phyloP scores from a whole-genome alignment of 2,797 vertebrate genomes.

The Chloroceryle inda region DNA sequence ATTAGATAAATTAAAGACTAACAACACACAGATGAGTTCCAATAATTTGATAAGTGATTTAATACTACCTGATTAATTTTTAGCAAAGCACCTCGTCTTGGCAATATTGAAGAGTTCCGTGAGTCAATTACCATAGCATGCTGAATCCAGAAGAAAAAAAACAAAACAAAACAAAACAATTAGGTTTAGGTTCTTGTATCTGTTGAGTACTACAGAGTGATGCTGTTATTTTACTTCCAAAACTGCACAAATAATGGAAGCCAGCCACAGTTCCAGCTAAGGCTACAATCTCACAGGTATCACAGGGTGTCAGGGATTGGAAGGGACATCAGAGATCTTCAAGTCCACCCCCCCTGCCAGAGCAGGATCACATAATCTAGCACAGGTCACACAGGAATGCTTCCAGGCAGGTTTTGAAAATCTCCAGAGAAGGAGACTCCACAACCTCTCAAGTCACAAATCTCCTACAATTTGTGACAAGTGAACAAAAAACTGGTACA shows the following conservation, averaged over 20 bases:
- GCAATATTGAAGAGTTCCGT: slow-evolving; percentile 93
- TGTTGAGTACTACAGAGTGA: not conserved
- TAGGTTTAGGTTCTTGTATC: not conserved
- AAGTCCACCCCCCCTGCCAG: too few species aligned
- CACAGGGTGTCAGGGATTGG: too few species aligned
- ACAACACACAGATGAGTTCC: not conserved
- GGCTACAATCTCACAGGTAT: not conserved
- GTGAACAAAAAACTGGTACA: not conserved
- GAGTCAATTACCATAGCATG: slow-evolving; percentile 93
- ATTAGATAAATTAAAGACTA: not conserved
- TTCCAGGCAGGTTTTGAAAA: too few species aligned
- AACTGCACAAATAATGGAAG: not conserved
- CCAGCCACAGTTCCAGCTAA: not conserved
- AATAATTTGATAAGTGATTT: rapidly evolving
- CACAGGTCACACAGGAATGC: too few species aligned
- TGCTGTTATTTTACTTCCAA: not conserved
- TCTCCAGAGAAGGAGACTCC: too few species aligned
- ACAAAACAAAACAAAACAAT: not conserved
- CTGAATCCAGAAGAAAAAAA: slow-evolving; percentile 71
- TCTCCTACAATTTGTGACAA: not conserved
- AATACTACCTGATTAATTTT: slow-evolving; percentile 92
- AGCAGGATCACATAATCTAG: too few species aligned
- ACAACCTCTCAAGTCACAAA: too few species aligned
- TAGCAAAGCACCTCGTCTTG: slow-evolving; percentile 90
- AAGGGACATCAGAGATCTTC: too few species aligned